Conservation (phyloP, 2,888 invertebrate genomes). For the Parnassius orleans region DNA sequence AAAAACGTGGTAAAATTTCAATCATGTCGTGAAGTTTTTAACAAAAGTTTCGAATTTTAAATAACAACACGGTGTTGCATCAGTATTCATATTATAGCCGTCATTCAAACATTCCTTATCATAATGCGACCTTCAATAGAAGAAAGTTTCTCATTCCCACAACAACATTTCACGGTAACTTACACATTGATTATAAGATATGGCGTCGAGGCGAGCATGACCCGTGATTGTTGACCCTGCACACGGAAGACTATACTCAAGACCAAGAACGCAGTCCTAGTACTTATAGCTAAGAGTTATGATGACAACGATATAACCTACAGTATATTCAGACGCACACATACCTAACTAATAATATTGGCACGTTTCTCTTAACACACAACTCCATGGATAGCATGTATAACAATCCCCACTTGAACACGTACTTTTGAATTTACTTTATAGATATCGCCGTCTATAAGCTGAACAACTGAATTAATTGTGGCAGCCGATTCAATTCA, state of each 20-base stretch:
- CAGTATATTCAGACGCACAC: slow-evolving; percentile 28
- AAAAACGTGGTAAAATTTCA: too few species aligned
- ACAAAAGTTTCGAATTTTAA: too few species aligned
- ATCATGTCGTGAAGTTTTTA: too few species aligned
- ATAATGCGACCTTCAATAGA: slow-evolving; percentile 18
- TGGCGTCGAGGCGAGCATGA: slow-evolving; percentile 43
- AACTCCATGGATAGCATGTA: slow-evolving; percentile 2
- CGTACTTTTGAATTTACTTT: background rate
- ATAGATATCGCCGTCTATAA: background rate
- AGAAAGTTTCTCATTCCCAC: slow-evolving; percentile 24
- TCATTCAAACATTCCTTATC: background rate
- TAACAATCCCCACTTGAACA: slow-evolving; percentile 4
- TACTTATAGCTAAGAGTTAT: slow-evolving; percentile 45
- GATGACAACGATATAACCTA: slow-evolving; percentile 39
- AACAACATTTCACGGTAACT: slow-evolving; percentile 25
- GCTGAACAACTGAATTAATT: slow-evolving; percentile 7
- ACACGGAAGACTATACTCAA: slow-evolving; percentile 57
- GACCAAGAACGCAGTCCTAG: slow-evolving; percentile 21
- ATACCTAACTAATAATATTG: slow-evolving; percentile 19
- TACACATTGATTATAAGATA: slow-evolving; percentile 27
- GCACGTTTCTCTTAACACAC: slow-evolving; percentile 9
- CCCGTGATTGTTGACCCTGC: slow-evolving; percentile 67
- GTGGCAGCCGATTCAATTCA: slow-evolving; percentile 36
- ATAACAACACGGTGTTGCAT: background rate
- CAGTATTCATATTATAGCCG: background rate